Base-by-base conservation (phyloP, 2,797 vertebrate species). In the Euthynnus affinis region DNA sequence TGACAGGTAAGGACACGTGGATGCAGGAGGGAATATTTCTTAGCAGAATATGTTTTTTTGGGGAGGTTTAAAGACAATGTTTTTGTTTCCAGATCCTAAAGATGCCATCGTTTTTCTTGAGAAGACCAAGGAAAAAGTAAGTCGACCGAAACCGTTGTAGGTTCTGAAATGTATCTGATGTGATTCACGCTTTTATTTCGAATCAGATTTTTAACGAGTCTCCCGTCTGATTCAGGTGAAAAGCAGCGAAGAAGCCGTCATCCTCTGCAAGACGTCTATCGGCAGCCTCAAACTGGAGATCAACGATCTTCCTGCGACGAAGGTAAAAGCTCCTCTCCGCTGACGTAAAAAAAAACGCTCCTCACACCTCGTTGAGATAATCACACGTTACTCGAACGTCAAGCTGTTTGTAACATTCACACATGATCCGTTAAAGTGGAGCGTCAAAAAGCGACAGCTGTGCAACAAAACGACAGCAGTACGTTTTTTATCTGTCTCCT, bases 101-200 rank as follows among this genome's bases (percentile, higher is more conserved):
- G 96, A 96, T 77, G 97, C 98, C 69, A 97, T 99, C 51, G 95
- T 93, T 10, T 99, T 99, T 76, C 95, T 99, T 60, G 98, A 99
- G 86, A 99, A 99, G 93, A 99, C 98, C 27, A 96, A 95, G 62
- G 98, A 99, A 78, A 99, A 99, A 94, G 98, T 98, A 70, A n/a
- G 72, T 13, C 25, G 9, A 34, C 0, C 3, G 7, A 15, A 58
- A 2, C 20, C 20, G 10, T 4, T 9, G 3, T 13, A 20, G 2
- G 12, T 13, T 34, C 25, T 42, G 3, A 57, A 51, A 23, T 23
- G 12, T 53, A 14, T n/a, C 14, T 1, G 15, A 44, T 23, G 4
- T 4, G 29, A 18, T 27, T 66, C 2, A 22, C 40, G 23, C 25
- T 27, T 5, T 42, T 48, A 52, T n/a, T 55, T 27, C 46, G 20